Evolutionary conservation across 2,888 invertebrate genomes (phyloP), one percentile per base, ranked within the genome.

Genomic region (Podotricha telesiphe): DNA sequence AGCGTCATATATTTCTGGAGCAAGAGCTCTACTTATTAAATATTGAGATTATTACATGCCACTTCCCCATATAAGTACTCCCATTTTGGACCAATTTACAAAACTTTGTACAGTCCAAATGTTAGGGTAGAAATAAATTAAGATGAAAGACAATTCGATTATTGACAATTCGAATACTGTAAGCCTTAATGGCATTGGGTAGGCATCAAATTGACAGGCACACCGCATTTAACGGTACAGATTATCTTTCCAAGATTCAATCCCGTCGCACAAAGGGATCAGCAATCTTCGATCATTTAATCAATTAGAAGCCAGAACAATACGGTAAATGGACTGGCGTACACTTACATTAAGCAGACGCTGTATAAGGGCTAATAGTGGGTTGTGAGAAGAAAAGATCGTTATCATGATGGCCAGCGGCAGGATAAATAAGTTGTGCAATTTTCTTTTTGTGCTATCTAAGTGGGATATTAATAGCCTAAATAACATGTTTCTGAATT

Each of bases 261-360:
- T 67, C 64, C 55, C 10, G 45, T 48, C 19, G 65, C 73, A 73
- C 73, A 74, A 73, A 70, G 74, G 70, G 62, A 62, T 65, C 63
- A 53, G 53, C 48, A 73, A 70, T 72, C 67, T 68, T 68, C 68
- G 65, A 69, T 71, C 73, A 70, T 73, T 74, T 70, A 70, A 69
- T 71, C 69, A 73, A 74, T 71, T 71, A 67, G 65, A 67, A 66
- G 50, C 62, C 69, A 61, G 65, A 68, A 70, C 71, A 67, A 61
- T 68, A 65, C 42, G 20, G 42, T 20, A 50, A 64, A 64, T 68
- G 64, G 56, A 64, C 62, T 45, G 53, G 19, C 22, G 40, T 71
- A 19, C 53, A 64, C 61, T 69, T 45, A 48, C 61, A 62, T 66
- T 47, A 45, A 51, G 22, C 42, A 45, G 59, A 51, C 42, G 42